Conservation (phyloP, 1,140 invertebrate genomes). For the Galendromus occidentalis region DNA sequence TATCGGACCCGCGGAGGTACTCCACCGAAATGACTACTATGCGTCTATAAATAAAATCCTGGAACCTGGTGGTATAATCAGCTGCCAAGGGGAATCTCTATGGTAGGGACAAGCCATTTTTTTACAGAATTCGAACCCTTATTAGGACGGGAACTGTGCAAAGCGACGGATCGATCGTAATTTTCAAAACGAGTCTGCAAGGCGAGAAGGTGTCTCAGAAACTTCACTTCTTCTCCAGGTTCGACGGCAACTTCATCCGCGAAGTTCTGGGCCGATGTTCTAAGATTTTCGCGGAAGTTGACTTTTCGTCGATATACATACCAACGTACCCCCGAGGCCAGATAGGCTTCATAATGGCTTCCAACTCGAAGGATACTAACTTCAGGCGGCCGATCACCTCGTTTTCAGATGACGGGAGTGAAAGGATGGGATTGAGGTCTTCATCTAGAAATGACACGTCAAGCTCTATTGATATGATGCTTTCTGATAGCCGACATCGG, state of each 20-base stretch:
- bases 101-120: neutral
- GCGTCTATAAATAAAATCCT: conserved; percentile 60
- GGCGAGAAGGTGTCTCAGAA: too few relatives aligned
- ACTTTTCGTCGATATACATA: conserved; percentile 60
- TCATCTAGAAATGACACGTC: neutral
- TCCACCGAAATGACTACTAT: conserved; percentile 68
- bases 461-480: neutral
- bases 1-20: conserved; percentile 38
- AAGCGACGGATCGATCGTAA: too few relatives aligned
- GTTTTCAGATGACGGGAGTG: neutral
- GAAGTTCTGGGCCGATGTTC: conserved; percentile 49
- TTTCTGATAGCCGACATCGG: neutral
- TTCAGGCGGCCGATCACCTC: neutral
- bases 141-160: too few relatives aligned
- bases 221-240: conserved; percentile 41
- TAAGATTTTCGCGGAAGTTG: conserved; percentile 48
- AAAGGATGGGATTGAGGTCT: neutral
- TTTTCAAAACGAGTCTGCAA: too few relatives aligned
- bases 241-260: conserved; percentile 53
- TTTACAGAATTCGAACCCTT: too few relatives aligned
- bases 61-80: conserved; percentile 65
- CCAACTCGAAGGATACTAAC: conserved; percentile 26
- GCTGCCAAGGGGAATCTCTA: conserved; percentile 38
- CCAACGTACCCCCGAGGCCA: conserved; percentile 89
- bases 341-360: conserved; percentile 78